phyloP scores from a whole-genome alignment of 1,140 invertebrate genomes.

The Cyphomyrmex costatus region DNA sequence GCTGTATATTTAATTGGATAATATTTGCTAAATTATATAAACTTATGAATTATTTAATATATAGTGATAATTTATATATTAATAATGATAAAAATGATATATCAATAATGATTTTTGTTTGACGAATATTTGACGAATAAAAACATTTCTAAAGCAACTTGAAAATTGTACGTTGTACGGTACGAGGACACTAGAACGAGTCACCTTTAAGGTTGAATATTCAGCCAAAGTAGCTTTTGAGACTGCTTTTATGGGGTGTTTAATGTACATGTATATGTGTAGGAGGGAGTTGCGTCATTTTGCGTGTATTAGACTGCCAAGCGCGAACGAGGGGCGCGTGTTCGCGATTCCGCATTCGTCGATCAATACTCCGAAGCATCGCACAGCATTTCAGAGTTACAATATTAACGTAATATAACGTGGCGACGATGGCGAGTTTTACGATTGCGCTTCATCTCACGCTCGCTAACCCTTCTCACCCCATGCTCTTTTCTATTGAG shows the following conservation, averaged over 20 bases:
- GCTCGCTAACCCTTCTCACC: slow-evolving; percentile 21
- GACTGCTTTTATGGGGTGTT: slow-evolving; percentile 39
- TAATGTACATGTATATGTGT: slow-evolving; percentile 20
- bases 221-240: slow-evolving; percentile 7
- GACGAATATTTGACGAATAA: slow-evolving; percentile 2
- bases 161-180: background rate
- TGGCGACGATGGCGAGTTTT: slow-evolving; percentile 46
- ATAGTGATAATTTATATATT: background rate
- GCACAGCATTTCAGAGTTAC: slow-evolving; percentile 46
- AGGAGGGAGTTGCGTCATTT: slow-evolving; percentile 39
- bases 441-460: slow-evolving; percentile 41
- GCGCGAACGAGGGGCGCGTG: slow-evolving; percentile 30
- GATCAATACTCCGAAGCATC: slow-evolving; percentile 54
- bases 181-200: background rate
- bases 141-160: background rate
- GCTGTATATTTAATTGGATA: background rate
- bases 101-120: background rate
- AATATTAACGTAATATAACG: slow-evolving; percentile 52
- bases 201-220: slow-evolving; percentile 27
- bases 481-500: slow-evolving; percentile 35
- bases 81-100: background rate
- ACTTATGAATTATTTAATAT: background rate
- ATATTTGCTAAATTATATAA: background rate
- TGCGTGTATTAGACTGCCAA: slow-evolving; percentile 41
- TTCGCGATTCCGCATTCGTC: slow-evolving; percentile 51